phyloP scores from a whole-genome alignment of 2,113 vertebrate genomes.

The Neolamprologus hecqui region DNA sequence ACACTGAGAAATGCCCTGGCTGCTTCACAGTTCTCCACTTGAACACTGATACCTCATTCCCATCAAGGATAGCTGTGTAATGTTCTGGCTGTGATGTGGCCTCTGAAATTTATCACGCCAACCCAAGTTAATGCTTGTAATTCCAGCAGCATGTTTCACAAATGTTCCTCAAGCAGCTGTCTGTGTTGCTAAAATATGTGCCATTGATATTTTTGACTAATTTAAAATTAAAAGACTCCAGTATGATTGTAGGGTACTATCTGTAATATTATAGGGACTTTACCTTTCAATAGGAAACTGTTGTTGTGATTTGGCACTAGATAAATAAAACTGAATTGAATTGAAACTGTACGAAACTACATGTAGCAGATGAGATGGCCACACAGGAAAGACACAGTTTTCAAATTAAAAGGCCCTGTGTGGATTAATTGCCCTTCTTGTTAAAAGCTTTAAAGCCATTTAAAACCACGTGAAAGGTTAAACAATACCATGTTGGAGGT shows the following conservation, averaged over 20 bases:
- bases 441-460: neutral
- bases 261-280: neutral
- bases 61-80: neutral
- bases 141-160: neutral
- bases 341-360: fast-evolving
- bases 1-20: neutral
- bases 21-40: neutral
- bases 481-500: neutral
- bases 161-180: neutral
- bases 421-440: neutral
- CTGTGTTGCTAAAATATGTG: neutral
- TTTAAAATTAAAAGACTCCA: neutral
- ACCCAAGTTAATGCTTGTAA: neutral
- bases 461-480: neutral
- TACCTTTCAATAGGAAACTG: neutral
- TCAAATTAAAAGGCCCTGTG: neutral
- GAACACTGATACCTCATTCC: neutral
- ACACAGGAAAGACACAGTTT: neutral
- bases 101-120: too few species aligned
- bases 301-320: neutral
- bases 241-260: neutral
- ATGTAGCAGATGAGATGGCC: neutral
- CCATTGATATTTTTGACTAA: neutral
- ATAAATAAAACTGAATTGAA: neutral
- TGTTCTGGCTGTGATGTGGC: neutral